phyloP scores from a whole-genome alignment of 1,140 invertebrate genomes.

The Laupala kohalensis region DNA sequence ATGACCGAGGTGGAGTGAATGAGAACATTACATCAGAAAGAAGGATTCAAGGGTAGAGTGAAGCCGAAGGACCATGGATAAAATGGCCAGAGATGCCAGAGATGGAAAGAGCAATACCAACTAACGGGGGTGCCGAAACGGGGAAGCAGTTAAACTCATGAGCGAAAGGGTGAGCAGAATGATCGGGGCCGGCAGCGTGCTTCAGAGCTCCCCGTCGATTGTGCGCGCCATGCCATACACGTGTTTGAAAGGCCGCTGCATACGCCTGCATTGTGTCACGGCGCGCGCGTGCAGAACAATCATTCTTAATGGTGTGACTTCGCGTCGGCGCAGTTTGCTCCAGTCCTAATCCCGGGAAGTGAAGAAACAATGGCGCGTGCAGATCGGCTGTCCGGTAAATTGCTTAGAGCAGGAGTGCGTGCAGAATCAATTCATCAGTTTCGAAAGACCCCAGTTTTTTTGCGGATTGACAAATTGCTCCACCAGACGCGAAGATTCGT shows the following conservation, averaged over 20 bases:
- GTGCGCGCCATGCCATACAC: not conserved
- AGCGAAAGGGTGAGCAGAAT: not conserved
- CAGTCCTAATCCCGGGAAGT: not conserved
- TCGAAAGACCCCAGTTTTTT: not conserved
- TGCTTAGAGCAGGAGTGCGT: not conserved
- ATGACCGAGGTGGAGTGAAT: too few relatives aligned
- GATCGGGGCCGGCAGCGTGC: not conserved
- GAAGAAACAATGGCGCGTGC: not conserved
- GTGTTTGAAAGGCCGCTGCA: not conserved
- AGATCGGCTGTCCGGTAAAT: not conserved
- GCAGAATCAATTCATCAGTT: not conserved
- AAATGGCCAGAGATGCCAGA: not conserved
- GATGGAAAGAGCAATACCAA: not conserved
- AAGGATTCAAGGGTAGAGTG: not conserved
- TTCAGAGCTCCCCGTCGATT: not conserved
- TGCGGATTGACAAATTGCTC: not conserved
- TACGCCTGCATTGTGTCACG: not conserved
- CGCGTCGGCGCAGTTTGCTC: not conserved
- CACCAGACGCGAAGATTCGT: not conserved
- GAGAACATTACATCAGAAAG: too few relatives aligned
- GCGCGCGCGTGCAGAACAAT: not conserved
- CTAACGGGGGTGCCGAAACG: not conserved
- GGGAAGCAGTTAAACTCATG: too few relatives aligned
- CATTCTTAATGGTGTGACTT: not conserved
- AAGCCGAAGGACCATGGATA: not conserved